A percentile compares a stretch with the other conserved stretches of the same genome.
Conservation (phyloP, 2,113 vertebrate species). For the Ophthalmotilapia sp. region DNA sequence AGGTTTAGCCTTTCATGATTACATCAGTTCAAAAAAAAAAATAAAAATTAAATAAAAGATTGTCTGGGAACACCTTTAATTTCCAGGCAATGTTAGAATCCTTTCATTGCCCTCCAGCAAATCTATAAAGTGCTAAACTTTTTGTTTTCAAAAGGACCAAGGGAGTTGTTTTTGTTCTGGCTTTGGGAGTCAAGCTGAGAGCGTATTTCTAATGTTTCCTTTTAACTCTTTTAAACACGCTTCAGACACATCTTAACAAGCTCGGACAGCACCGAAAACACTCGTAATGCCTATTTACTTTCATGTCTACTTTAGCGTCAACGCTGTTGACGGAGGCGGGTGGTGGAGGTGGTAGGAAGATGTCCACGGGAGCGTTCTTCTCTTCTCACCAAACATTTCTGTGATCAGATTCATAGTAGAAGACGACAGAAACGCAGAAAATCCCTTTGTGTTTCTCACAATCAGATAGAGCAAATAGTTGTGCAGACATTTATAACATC, state of each 20-base stretch:
- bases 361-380: background rate
- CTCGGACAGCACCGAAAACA: background rate
- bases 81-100: background rate
- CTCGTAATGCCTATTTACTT: background rate
- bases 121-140: background rate
- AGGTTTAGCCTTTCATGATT: background rate
- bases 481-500: background rate
- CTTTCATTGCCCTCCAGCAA: background rate
- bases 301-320: background rate
- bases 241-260: background rate
- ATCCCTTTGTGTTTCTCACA: background rate
- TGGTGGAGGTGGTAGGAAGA: background rate
- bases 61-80: background rate
- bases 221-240: background rate
- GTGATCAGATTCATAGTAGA: background rate
- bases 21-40: fast-evolving
- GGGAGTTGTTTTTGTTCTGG: background rate
- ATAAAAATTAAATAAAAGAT: background rate
- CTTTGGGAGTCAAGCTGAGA: background rate
- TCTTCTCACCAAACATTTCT: background rate
- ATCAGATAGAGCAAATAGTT: background rate
- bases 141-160: background rate
- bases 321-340: background rate
- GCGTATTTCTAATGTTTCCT: background rate
- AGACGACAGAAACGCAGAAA: background rate